A percentile compares a stretch with the other conserved stretches of the same genome.
These are phyloP conservation scores for Acipenser oxyrinchus DNA, from an alignment of 2,797 vertebrate species.

Conservation along the genomic window DNA sequence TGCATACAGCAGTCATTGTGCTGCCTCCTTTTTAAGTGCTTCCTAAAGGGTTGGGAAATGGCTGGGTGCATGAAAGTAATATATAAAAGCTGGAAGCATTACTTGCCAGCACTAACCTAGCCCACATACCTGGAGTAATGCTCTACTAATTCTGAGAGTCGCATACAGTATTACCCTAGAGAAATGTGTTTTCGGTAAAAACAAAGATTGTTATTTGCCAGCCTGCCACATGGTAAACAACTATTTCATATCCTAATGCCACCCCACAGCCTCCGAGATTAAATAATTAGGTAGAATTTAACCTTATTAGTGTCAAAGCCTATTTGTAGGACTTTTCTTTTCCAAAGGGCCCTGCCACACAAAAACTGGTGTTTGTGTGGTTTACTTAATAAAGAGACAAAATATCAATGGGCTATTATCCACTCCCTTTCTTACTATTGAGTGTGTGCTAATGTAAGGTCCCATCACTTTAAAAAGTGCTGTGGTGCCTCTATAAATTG, in stretches of 20 bases:
- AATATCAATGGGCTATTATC: neutral
- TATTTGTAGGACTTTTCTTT: conserved; percentile 8
- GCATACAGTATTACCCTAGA: too few species aligned
- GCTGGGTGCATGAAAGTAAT: too few species aligned
- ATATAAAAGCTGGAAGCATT: too few species aligned
- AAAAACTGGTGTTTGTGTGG: neutral
- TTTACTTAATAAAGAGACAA: conserved; percentile 1
- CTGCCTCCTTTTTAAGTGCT: too few species aligned
- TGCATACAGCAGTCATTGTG: too few species aligned
- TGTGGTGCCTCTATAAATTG: neutral
- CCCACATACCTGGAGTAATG: too few species aligned
- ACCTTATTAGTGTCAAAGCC: conserved; percentile 10
- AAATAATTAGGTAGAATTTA: conserved; percentile 18
- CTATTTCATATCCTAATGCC: neutral
- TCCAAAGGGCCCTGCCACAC: neutral
- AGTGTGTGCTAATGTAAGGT: neutral
- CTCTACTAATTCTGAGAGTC: too few species aligned
- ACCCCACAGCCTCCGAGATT: conserved; percentile 5
- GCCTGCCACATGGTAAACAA: neutral
- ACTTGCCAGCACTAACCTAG: too few species aligned
- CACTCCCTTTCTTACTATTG: neutral
- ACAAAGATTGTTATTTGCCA: neutral
- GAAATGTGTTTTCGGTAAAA: neutral
- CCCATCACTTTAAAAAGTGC: neutral
- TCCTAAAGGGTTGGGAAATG: too few species aligned